These are phyloP conservation scores for Nyctereutes procyonoides DNA, from an alignment of 2,113 vertebrate species.

Conservation along the genomic window DNA sequence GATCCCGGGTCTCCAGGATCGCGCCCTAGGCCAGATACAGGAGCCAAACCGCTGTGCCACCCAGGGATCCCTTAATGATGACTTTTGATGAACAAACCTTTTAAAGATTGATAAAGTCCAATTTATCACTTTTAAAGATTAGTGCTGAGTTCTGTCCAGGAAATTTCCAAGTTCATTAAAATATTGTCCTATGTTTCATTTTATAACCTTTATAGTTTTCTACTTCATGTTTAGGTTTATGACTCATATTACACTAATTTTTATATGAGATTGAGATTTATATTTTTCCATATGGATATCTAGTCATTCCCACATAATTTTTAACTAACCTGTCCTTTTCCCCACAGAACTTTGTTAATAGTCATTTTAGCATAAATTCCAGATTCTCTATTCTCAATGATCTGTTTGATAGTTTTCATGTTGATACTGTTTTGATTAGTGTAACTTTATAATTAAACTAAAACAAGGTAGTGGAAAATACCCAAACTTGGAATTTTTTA, in stretches of 20 bases:
- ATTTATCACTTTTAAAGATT: neutral
- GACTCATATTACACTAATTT: neutral
- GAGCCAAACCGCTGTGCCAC: too few relatives aligned
- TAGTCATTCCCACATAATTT: neutral
- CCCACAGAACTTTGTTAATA: neutral
- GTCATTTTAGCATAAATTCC: neutral
- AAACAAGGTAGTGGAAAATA: neutral
- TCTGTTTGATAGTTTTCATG: neutral
- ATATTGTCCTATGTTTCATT: neutral
- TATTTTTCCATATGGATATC: neutral
- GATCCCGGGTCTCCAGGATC: too few relatives aligned
- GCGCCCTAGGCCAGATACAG: too few relatives aligned
- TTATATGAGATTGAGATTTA: neutral
- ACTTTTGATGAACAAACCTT: neutral
- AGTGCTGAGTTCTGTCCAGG: neutral
- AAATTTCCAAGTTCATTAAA: neutral
- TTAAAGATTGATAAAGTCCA: neutral
- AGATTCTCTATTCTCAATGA: neutral
- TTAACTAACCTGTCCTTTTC: neutral
- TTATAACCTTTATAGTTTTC: neutral
- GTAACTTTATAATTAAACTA: neutral
- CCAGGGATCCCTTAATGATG: neutral
- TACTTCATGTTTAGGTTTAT: neutral
- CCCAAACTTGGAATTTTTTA: neutral
- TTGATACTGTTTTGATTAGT: neutral